Conservation (phyloP, 2,888 invertebrate species). For the Spilosoma lubricipeda region DNA sequence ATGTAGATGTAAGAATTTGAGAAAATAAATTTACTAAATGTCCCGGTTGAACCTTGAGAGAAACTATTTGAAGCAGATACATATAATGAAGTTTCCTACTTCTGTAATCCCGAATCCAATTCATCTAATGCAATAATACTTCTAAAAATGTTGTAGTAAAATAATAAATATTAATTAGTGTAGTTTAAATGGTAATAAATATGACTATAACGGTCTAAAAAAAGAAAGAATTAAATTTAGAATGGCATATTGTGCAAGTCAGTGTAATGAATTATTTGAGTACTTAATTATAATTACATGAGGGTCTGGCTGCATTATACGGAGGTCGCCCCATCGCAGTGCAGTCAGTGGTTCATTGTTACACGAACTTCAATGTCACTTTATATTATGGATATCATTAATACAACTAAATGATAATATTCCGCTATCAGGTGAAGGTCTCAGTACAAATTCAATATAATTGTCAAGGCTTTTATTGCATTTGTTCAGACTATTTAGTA, state of each 20-base stretch:
- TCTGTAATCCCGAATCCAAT: background rate
- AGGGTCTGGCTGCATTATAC: constrained; percentile 31
- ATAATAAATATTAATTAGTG: background rate
- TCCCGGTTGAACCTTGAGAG: background rate
- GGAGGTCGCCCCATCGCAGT: constrained; percentile 21
- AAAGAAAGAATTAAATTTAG: background rate
- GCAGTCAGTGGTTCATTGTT: background rate
- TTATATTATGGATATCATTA: constrained; percentile 30
- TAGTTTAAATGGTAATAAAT: background rate
- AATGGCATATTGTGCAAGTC: constrained; percentile 31
- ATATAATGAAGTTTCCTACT: background rate
- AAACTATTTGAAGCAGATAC: background rate
- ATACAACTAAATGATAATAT: constrained; percentile 40
- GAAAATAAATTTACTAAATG: background rate
- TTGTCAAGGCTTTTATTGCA: constrained; percentile 32
- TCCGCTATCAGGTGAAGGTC: constrained; percentile 37
- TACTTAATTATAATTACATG: background rate
- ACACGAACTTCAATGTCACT: constrained; percentile 2
- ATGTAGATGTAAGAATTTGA: no score
- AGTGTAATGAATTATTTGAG: constrained; percentile 25
- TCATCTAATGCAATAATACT: background rate
- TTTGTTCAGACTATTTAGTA: background rate
- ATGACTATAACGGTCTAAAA: no score
- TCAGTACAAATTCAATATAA: constrained; percentile 23
- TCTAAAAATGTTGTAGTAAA: background rate